Base-by-base conservation (phyloP, 1,140 invertebrate genomes). In the Neodiprion virginianus region DNA sequence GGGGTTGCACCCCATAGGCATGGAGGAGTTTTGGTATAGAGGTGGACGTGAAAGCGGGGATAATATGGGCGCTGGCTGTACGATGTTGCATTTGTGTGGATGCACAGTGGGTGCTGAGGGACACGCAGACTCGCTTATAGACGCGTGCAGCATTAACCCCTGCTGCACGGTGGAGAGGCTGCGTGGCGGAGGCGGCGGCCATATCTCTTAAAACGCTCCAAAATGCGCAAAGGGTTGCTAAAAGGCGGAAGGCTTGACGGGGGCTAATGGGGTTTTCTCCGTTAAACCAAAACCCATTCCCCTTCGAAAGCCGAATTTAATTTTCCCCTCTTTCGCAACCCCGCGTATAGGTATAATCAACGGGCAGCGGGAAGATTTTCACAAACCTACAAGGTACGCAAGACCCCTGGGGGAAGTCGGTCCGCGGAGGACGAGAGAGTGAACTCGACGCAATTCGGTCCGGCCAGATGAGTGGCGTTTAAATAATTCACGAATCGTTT, bases 211-310 rank as follows among this genome's bases (percentile, higher is more conserved):
- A 72, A 75, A 70, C 73, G 76, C 72, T 72, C 76, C 76, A 71
- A 78, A 81, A 81, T 74, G 78, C 65, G 80, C 75, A 78, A 82
- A 82, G 81, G 82, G 83, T 84, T 82, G 82, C 80, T 83, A 81
- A 82, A 83, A 83, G 83, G 82, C 77, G 80, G 53, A 61, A 61
- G 53, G 53, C 53, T 83, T 78, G 77, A 79, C 77, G 21, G 72
- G 74, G 75, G 82, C 76, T 80, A 80, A 82, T 80, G 76, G 81
- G 75, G 72, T 76, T 65, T 71, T 73, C 69, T 73, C 71, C n/a
- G 53, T 61, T 61, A 61, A 61, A 61, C 53, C 53, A 61, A 61
- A 61, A 61, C 53, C 53, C 53, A 12, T 61, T 5, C 53, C 53
- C 53, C 53, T 61, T 61, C 53, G 53, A 61, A 40, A 61, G 53